Evolutionary conservation across 1,140 invertebrate genomes (phyloP).

Genomic region (Atta texana): DNA sequence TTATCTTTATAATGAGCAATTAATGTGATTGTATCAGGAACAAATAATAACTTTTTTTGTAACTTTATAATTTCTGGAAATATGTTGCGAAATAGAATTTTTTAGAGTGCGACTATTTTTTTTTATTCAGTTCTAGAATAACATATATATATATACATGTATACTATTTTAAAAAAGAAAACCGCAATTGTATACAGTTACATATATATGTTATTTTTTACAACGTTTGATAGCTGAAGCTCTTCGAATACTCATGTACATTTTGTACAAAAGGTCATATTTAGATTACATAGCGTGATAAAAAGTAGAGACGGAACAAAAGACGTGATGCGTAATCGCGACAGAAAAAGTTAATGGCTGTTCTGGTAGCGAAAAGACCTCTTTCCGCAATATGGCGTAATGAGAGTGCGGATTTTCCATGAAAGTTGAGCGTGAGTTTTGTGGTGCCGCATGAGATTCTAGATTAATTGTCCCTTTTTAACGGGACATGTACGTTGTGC

Average conservation of each 20-base stretch:
- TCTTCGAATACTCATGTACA: not conserved
- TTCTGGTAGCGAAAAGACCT: conserved; percentile 54
- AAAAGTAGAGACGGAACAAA: conserved; percentile 22
- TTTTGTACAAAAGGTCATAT: conserved; percentile 24
- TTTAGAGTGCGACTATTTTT: too few relatives aligned
- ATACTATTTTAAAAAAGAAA: not conserved
- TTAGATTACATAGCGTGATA: conserved; percentile 9
- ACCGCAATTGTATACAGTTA: not conserved
- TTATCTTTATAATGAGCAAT: conserved; percentile 33
- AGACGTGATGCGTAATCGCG: conserved; percentile 53
- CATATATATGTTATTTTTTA: not conserved
- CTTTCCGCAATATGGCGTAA: conserved; percentile 55
- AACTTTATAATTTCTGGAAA: not conserved
- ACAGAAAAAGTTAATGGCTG: conserved; percentile 59
- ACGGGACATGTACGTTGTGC: conserved; percentile 40
- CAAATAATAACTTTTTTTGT: not conserved
- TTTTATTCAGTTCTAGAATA: not conserved
- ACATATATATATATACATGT: not conserved
- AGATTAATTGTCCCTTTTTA: conserved; percentile 64
- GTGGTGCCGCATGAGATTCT: conserved; percentile 43
- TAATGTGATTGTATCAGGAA: conserved; percentile 42
- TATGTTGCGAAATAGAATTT: not conserved
- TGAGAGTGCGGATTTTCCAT: conserved; percentile 59
- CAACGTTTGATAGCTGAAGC: not conserved
- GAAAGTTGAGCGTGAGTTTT: conserved; percentile 60